Evolutionary conservation across 2,888 invertebrate species (phyloP).

Genomic region (Ornithoptera alexandrae): DNA sequence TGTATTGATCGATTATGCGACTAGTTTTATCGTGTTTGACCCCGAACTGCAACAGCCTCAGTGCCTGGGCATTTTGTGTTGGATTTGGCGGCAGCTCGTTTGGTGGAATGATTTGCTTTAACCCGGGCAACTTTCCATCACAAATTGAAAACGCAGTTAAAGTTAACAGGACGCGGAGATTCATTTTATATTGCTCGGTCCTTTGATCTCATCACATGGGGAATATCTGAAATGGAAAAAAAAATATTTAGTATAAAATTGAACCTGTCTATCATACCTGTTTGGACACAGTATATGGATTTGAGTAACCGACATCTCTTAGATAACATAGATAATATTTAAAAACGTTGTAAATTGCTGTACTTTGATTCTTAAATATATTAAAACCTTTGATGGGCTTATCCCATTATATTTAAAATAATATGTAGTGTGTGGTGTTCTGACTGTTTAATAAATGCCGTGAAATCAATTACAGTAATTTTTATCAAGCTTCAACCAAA

Average conservation of each 20-base stretch:
- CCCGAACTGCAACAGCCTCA: slow-evolving; percentile 56
- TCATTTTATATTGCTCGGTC: slow-evolving; percentile 55
- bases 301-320: too few species aligned
- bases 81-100: slow-evolving; percentile 62
- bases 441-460: too few species aligned
- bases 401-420: too few species aligned
- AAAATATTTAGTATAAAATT: slow-evolving; percentile 30
- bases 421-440: too few species aligned
- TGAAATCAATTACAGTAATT: too few species aligned
- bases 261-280: neutral
- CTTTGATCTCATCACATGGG: slow-evolving; percentile 57
- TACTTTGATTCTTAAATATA: too few species aligned
- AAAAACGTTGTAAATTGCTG: too few species aligned
- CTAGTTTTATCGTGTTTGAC: slow-evolving; percentile 63
- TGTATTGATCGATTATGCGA: slow-evolving; percentile 65
- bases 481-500: too few species aligned
- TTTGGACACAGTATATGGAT: neutral
- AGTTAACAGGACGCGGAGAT: slow-evolving; percentile 59
- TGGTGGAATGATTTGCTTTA: slow-evolving; percentile 51
- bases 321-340: too few species aligned
- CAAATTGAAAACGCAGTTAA: slow-evolving; percentile 65
- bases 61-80: slow-evolving; percentile 53
- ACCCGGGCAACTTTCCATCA: slow-evolving; percentile 67
- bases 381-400: too few species aligned
- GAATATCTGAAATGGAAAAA: slow-evolving; percentile 65